Percentiles rank a stretch among this genome's conserved stretches.
Conservation (phyloP, 2,888 invertebrate genomes). For the Plusia festucae region DNA sequence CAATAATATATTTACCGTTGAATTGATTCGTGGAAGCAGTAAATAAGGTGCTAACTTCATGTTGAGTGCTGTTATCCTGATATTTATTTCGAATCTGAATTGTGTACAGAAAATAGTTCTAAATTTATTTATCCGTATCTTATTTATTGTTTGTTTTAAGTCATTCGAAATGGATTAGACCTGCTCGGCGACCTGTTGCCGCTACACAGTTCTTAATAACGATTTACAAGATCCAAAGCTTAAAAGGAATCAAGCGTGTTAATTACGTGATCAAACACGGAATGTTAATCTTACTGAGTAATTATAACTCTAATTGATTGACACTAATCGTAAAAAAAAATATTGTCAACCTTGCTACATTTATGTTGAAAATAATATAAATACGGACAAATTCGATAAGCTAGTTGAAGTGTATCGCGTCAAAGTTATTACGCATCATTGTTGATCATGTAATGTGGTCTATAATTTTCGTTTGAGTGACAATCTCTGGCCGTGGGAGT, state of each 20-base stretch:
- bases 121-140: background rate
- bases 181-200: no score
- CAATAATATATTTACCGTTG: constrained; percentile 27
- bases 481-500: background rate
- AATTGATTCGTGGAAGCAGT: constrained; percentile 42
- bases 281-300: no score
- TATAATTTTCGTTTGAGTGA: background rate
- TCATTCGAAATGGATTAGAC: background rate
- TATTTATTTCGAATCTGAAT: constrained; percentile 30
- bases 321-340: no score
- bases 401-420: no score
- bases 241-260: background rate
- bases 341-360: no score
- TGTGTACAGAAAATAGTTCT: background rate
- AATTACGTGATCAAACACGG: no score
- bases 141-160: background rate
- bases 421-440: no score
- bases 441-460: background rate
- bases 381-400: no score
- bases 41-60: constrained; percentile 35
- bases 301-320: no score
- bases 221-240: no score
- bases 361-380: no score
- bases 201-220: no score
- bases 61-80: constrained; percentile 25